Evolutionary conservation across 2,888 invertebrate genomes (phyloP).

Genomic region (Rotaria sp.): DNA sequence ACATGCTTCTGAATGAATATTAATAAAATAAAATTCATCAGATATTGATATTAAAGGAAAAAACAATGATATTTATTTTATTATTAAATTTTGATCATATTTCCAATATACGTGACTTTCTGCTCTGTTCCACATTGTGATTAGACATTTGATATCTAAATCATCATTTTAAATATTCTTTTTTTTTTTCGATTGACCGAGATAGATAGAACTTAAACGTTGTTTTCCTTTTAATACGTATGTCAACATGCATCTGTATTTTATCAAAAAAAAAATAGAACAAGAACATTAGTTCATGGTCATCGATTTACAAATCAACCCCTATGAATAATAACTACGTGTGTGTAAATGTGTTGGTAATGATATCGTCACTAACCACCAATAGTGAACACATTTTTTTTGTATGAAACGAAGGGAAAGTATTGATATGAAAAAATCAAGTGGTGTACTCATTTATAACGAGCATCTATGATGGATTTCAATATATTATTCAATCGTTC

Average conservation of each 20-base stretch:
- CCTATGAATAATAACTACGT: neutral
- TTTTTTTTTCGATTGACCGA: neutral
- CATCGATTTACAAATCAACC: slow-evolving; percentile 10
- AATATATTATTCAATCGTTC: neutral
- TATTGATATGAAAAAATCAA: slow-evolving; percentile 2
- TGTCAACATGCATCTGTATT: neutral
- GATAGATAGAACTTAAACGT: neutral
- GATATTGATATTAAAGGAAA: neutral
- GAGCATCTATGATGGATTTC: neutral
- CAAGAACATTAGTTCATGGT: neutral
- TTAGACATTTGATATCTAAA: neutral
- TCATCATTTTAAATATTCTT: neutral
- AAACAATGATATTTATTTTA: neutral
- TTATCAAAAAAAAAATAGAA: neutral
- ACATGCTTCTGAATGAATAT: neutral
- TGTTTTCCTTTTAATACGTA: neutral
- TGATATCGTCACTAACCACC: neutral
- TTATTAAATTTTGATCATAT: neutral
- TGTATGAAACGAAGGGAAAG: neutral
- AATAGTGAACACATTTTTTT: neutral
- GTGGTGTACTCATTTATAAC: neutral
- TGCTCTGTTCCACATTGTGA: neutral
- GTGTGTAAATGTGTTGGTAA: neutral
- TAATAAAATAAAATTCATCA: neutral
- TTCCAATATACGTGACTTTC: neutral